Conservation (phyloP, 2,888 invertebrate species). For the Sussaba pulchella region DNA sequence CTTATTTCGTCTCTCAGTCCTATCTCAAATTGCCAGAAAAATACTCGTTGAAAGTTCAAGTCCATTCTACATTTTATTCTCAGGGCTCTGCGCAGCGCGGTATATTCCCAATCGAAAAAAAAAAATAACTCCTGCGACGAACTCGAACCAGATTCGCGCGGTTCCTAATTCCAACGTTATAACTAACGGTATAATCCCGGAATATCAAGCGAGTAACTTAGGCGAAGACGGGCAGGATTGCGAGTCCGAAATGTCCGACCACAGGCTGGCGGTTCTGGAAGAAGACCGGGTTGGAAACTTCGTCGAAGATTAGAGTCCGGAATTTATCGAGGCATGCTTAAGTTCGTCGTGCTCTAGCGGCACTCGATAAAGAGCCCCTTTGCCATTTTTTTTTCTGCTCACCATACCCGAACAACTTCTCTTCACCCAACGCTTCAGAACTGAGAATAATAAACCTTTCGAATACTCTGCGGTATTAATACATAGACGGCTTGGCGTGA, state of each 20-base stretch:
- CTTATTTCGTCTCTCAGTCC: too few relatives aligned
- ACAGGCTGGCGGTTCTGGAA: neutral
- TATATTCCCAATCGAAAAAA: neutral
- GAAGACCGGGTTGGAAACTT: constrained; percentile 47
- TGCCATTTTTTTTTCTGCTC: constrained; percentile 20
- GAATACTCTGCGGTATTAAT: constrained; percentile 28
- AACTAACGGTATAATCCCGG: constrained; percentile 9
- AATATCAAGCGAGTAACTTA: constrained; percentile 35
- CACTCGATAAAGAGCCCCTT: constrained; percentile 71
- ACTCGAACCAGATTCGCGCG: constrained; percentile 3
- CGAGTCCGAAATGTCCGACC: too few relatives aligned
- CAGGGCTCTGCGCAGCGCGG: too few relatives aligned
- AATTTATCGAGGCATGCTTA: constrained; percentile 73
- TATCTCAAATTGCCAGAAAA: too few relatives aligned
- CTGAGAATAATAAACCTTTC: constrained; percentile 35
- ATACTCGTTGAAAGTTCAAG: too few relatives aligned
- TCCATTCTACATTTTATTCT: too few relatives aligned
- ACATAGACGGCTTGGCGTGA: constrained; percentile 7
- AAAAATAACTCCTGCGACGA: too few relatives aligned
- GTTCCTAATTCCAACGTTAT: neutral
- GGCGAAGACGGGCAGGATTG: constrained; percentile 8
- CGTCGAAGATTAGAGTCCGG: constrained; percentile 72
- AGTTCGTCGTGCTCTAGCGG: constrained; percentile 67
- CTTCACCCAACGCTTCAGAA: constrained; percentile 22
- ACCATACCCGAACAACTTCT: constrained; percentile 22